A percentile compares a stretch with the other conserved stretches of the same genome.
Evolutionary conservation across 2,888 invertebrate species (phyloP).

Genomic region (Ophioninae sp.): DNA sequence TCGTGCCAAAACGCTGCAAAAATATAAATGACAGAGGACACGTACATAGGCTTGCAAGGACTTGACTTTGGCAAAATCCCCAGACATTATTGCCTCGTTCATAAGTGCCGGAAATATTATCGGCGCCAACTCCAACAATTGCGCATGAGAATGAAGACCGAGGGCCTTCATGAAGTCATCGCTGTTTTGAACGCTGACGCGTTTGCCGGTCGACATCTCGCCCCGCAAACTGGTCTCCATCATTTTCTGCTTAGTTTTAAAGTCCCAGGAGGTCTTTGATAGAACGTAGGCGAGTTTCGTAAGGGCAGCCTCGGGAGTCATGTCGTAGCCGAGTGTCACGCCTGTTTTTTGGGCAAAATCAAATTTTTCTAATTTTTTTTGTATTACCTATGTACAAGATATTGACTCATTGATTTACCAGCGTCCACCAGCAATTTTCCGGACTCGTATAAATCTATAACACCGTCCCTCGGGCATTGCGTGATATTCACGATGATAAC

Average conservation of each 20-base stretch:
- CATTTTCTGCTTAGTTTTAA: slow-evolving; percentile 87
- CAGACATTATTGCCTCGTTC: slow-evolving; percentile 84
- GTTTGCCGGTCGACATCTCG: slow-evolving; percentile 85
- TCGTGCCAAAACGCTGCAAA: not conserved
- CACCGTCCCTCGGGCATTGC: slow-evolving; percentile 93
- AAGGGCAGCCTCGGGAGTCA: slow-evolving; percentile 97
- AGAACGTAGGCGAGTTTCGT: slow-evolving; percentile 95
- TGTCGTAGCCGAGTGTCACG: slow-evolving; percentile 90
- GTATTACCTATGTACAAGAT: not conserved
- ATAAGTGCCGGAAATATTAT: slow-evolving; percentile 88
- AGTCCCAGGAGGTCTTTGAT: slow-evolving; percentile 87
- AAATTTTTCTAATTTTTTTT: not conserved
- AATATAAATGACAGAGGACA: not conserved
- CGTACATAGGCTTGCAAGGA: slow-evolving; percentile 79
- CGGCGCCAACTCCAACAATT: slow-evolving; percentile 83
- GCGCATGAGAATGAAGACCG: slow-evolving; percentile 83
- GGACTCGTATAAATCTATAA: slow-evolving; percentile 91
- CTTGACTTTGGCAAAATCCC: slow-evolving; percentile 82
- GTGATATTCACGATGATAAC: slow-evolving; percentile 95
- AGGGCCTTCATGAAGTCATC: slow-evolving; percentile 84
- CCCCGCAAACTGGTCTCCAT: slow-evolving; percentile 90
- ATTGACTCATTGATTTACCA: slow-evolving; percentile 66
- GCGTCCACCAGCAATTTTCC: slow-evolving; percentile 83
- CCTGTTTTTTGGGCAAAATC: slow-evolving; percentile 81
- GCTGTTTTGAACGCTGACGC: slow-evolving; percentile 79